These are phyloP conservation scores for Furcula furcula DNA, from an alignment of 2,888 invertebrate species.

Conservation along the genomic window DNA sequence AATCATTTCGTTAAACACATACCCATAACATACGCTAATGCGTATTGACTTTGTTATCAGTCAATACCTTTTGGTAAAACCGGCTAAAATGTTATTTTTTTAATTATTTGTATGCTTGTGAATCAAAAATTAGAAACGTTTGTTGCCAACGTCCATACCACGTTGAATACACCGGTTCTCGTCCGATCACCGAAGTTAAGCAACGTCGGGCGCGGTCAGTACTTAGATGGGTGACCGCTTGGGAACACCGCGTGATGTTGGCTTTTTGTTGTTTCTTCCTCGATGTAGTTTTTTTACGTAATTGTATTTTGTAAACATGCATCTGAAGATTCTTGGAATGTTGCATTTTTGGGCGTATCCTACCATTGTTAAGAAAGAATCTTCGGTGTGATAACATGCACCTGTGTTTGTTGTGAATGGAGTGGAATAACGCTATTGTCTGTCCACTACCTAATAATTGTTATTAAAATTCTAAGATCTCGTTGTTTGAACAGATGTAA, in stretches of 20 bases:
- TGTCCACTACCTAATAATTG: neutral
- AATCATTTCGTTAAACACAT: too few relatives aligned
- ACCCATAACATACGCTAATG: too few relatives aligned
- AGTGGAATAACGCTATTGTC: constrained; percentile 10
- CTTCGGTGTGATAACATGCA: constrained; percentile 1
- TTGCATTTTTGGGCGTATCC: constrained; percentile 22
- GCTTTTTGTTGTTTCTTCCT: constrained; percentile 8
- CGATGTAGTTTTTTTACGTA: constrained; percentile 3
- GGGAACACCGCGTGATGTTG: constrained; percentile 38
- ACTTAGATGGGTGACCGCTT: constrained; percentile 58
- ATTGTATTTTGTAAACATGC: constrained; percentile 16
- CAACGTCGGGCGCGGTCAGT: constrained; percentile 60
- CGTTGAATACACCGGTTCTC: constrained; percentile 70
- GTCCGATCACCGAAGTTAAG: constrained; percentile 75
- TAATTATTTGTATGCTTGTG: neutral
- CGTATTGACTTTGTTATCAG: too few relatives aligned
- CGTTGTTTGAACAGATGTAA: neutral
- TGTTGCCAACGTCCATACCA: constrained; percentile 50
- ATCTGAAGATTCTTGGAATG: constrained; percentile 27
- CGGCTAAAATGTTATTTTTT: neutral
- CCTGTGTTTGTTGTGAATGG: constrained; percentile 17
- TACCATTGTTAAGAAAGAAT: constrained; percentile 22
- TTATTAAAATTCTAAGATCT: neutral
- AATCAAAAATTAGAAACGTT: constrained; percentile 6
- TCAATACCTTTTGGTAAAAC: too few relatives aligned